These are phyloP conservation scores for Campoletis raptor DNA, from an alignment of 2,888 invertebrate species.

Conservation along the genomic window DNA sequence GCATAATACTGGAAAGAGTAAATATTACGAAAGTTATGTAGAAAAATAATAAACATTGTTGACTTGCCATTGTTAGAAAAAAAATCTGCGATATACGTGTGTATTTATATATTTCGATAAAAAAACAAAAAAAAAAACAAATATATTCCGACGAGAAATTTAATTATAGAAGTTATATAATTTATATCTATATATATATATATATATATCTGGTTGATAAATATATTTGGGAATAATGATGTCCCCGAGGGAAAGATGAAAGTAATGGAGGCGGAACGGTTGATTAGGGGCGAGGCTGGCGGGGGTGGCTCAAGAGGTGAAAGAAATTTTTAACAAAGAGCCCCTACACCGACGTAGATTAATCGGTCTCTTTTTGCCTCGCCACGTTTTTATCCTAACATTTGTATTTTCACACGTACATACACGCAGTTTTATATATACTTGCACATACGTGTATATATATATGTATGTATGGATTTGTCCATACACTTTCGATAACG, in stretches of 20 bases:
- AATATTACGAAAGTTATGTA: conserved; percentile 6
- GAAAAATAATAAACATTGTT: neutral
- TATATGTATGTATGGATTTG: neutral
- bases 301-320: conserved; percentile 50
- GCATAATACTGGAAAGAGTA: neutral
- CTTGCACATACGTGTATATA: neutral
- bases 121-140: neutral
- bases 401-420: conserved; percentile 34
- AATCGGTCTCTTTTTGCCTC: conserved; percentile 35
- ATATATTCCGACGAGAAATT: neutral
- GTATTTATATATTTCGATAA: conserved; percentile 42
- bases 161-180: neutral
- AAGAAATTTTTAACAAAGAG: conserved; percentile 44
- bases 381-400: conserved; percentile 10
- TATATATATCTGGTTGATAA: conserved; percentile 4
- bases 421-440: conserved; percentile 17
- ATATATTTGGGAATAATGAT: conserved; percentile 54
- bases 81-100: conserved; percentile 36
- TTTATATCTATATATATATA: neutral
- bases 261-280: conserved; percentile 35
- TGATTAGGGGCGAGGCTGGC: conserved; percentile 51
- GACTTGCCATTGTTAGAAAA: conserved; percentile 1
- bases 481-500: neutral
- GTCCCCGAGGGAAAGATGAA: conserved; percentile 34
- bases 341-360: conserved; percentile 53